phyloP scores from a whole-genome alignment of 2,113 vertebrate species.

The Coreoperca whiteheadi region DNA sequence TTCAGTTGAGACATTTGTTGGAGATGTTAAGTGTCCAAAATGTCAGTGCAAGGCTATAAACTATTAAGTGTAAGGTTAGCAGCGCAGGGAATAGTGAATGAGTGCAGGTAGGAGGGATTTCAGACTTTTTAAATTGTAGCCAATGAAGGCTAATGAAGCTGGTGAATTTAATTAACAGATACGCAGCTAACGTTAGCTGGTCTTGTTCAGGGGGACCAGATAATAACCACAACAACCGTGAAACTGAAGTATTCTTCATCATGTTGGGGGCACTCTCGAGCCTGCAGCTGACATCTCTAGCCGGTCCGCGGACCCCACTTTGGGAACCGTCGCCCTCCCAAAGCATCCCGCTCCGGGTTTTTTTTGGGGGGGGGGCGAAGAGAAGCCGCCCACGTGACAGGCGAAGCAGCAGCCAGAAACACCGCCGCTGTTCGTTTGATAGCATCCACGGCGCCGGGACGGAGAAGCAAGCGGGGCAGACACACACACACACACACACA shows the following conservation, averaged over 20 bases:
- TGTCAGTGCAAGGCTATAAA: background rate
- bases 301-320: slow-evolving; percentile 37
- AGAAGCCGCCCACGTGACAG: slow-evolving; percentile 78
- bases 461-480: slow-evolving; percentile 61
- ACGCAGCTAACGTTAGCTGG: too few relatives aligned
- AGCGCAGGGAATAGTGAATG: too few relatives aligned
- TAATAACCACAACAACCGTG: background rate
- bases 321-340: slow-evolving; percentile 23
- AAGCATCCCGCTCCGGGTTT: slow-evolving; percentile 46
- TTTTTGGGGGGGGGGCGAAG: slow-evolving; percentile 26
- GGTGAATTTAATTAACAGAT: too few relatives aligned
- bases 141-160: too few relatives aligned
- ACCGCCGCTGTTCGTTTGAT: slow-evolving; percentile 60
- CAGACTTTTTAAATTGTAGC: too few relatives aligned
- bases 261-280: background rate
- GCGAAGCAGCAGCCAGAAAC: slow-evolving; percentile 60
- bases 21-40: too few relatives aligned
- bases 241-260: background rate
- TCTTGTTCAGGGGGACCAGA: too few relatives aligned
- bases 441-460: slow-evolving; percentile 66
- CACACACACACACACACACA: background rate
- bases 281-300: background rate
- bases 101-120: too few relatives aligned
- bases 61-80: too few relatives aligned
- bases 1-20: too few relatives aligned